phyloP scores from a whole-genome alignment of 2,888 invertebrate species.

The Linnaemya tessellans region DNA sequence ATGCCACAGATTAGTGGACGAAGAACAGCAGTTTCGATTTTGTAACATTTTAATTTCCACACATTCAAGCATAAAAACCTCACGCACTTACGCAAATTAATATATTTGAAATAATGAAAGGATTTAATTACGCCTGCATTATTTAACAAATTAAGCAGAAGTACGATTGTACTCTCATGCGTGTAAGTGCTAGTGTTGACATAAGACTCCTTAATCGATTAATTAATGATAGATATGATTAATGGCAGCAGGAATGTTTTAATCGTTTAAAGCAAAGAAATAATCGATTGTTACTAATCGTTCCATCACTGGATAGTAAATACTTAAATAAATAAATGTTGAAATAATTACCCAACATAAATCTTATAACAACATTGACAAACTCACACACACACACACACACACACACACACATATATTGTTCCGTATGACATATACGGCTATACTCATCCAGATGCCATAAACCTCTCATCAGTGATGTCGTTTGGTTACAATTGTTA shows the following conservation, averaged over 20 bases:
- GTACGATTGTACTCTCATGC: background rate
- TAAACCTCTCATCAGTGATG: no score
- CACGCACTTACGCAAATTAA: background rate
- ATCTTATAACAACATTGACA: constrained; percentile 60
- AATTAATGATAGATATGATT: no score
- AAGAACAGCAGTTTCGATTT: background rate
- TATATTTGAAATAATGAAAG: background rate
- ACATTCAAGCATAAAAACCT: background rate
- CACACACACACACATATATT: constrained; percentile 27
- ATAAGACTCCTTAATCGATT: no score
- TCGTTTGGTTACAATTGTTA: no score
- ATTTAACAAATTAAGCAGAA: background rate
- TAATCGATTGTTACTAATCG: no score
- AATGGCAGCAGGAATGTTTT: no score
- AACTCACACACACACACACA: constrained; percentile 35
- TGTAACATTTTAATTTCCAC: background rate
- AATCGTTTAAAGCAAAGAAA: no score
- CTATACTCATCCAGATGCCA: background rate
- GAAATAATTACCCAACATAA: constrained; percentile 63
- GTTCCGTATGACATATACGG: background rate
- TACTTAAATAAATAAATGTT: constrained; percentile 47
- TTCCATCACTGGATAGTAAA: background rate
- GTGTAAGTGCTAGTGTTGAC: no score
- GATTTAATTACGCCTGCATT: constrained; percentile 34
- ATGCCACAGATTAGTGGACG: background rate